Base-by-base conservation (phyloP, 2,113 vertebrate genomes). In the Brachypodius melanocephalos region DNA sequence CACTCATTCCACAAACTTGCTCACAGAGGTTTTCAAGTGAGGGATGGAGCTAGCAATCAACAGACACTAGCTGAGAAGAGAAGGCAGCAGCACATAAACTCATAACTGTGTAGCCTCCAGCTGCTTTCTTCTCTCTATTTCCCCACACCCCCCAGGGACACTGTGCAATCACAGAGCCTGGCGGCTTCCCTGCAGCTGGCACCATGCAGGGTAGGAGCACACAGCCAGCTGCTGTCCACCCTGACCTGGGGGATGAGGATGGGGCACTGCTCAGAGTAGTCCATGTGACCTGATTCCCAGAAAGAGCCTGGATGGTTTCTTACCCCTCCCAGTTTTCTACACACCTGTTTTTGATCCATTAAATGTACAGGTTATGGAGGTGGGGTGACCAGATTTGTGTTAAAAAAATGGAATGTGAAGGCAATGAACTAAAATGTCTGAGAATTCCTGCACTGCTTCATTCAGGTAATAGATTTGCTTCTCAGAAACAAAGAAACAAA, bases 131-230 rank as follows among this genome's bases (percentile, higher is more conserved):
- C 20, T 68, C 17, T 49, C 9, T 7, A 1, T 16, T 68, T 54
- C 12, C 9, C 2, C 1, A 2, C 8, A 4, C 1, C 8, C 10
- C 3, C 12, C 8, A 21, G 55, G 73, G 32, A 19, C 26, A 10
- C 46, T 21, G n/a, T 31, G 58, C 36, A 63, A 28, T 12, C 65
- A 62, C 51, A 88, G 63, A 29, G 73, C 17, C n/a, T 22, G 55
- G 45, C 22, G 59, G 59, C 73, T 42, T 84, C 34, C 59, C 51
- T 58, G 32, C 8, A 58, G 80, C 73, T 63, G 89, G 84, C 42
- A 89, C 55, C 61, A 26, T 0, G 5, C 34, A 52, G 84, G 22
- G 29, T 6, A 51, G 40, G 45, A 45, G 31, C 17, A 51, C 28
- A 43, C 21, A 55, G 61, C 26, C 65, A 61, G 55, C 65, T 3